Conservation (phyloP, 2,797 vertebrate species). For the Xenopus petersii region DNA sequence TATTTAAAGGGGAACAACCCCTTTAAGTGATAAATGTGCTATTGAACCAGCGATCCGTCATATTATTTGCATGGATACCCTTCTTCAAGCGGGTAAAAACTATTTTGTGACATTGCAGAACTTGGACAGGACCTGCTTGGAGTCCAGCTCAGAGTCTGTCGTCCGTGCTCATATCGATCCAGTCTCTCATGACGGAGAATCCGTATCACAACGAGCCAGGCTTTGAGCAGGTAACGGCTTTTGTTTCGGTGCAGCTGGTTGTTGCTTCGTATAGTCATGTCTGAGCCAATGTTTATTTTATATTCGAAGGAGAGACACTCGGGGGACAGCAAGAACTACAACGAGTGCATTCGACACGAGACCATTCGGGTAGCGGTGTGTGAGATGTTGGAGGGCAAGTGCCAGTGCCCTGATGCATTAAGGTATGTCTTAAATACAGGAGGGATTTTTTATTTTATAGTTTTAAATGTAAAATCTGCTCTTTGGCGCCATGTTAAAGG, state of each 20-base stretch:
- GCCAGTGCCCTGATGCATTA: slow-evolving; percentile 88
- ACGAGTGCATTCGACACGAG: slow-evolving; percentile 96
- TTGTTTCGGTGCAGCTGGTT: neutral
- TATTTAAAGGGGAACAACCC: no score
- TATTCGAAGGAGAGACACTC: slow-evolving; percentile 87
- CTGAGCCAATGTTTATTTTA: neutral
- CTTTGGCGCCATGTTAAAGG: no score
- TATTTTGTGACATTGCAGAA: slow-evolving; percentile 64
- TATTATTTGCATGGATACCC: no score
- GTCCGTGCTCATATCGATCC: slow-evolving; percentile 96
- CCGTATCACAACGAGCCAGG: slow-evolving; percentile 97
- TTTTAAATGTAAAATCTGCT: no score
- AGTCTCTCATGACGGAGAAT: slow-evolving; percentile 98
- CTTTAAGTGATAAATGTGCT: no score
- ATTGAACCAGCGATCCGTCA: no score
- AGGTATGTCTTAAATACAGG: slow-evolving; percentile 64
- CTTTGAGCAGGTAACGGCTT: slow-evolving; percentile 88
- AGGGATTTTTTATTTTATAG: no score
- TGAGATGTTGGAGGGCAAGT: slow-evolving; percentile 96
- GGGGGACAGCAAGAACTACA: slow-evolving; percentile 97
- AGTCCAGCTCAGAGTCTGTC: slow-evolving; percentile 98
- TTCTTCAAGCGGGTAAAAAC: no score
- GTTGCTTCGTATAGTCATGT: neutral
- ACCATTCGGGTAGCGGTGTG: slow-evolving; percentile 95
- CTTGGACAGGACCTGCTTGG: slow-evolving; percentile 97